Percentiles rank a stretch among this genome's conserved stretches.
phyloP scores from a whole-genome alignment of 2,888 invertebrate genomes.

The Clunio marinus region DNA sequence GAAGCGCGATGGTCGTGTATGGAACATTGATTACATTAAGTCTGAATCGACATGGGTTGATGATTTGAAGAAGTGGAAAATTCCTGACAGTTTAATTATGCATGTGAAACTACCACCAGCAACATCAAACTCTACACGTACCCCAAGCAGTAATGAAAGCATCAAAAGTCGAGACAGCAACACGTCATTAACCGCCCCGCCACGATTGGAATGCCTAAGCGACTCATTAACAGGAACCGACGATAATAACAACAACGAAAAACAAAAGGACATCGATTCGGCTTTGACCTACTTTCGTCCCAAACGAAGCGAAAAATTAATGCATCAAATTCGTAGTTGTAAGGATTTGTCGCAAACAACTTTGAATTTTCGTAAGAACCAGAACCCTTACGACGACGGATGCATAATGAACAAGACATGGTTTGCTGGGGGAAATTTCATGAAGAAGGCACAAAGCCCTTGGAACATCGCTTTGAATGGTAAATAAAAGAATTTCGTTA shows the following conservation, averaged over 20 bases:
- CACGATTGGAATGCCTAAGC: constrained; percentile 45
- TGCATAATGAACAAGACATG: constrained; percentile 32
- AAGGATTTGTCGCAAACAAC: constrained; percentile 27
- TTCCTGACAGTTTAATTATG: constrained; percentile 63
- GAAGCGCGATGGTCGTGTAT: constrained; percentile 69
- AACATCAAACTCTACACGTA: constrained; percentile 26
- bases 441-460: constrained; percentile 4
- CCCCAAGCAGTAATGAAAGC: constrained; percentile 11
- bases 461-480: constrained; percentile 36
- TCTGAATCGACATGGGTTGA: constrained; percentile 70
- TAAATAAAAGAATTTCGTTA: too few species aligned
- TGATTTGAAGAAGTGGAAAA: constrained; percentile 63
- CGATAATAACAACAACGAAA: constrained; percentile 40
- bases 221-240: constrained; percentile 30
- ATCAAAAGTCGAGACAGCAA: constrained; percentile 8
- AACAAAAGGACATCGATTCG: constrained; percentile 54
- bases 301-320: constrained; percentile 58
- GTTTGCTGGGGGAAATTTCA: constrained; percentile 27
- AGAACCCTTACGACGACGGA: constrained; percentile 18
- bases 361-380: not conserved
- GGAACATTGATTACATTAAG: constrained; percentile 67
- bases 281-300: constrained; percentile 71
- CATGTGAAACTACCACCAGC: constrained; percentile 67
- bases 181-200: constrained; percentile 51
- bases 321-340: constrained; percentile 53